Conservation (phyloP, 2,797 vertebrate species). For the Spea hammondii region DNA sequence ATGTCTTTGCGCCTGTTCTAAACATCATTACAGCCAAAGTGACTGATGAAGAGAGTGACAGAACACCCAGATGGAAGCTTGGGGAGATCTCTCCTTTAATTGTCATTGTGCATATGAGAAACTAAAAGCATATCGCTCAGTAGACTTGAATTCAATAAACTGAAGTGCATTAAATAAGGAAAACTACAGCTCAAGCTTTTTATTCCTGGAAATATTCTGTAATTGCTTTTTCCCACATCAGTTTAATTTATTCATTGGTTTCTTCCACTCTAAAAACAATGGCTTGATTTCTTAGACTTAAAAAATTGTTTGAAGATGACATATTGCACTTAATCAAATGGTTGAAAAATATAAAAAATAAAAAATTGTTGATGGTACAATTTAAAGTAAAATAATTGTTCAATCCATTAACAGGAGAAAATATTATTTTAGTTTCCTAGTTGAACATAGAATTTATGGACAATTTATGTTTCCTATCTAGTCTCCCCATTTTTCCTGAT, state of each 20-base stretch:
- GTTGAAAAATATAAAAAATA: neutral
- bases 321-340: neutral
- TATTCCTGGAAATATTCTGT: neutral
- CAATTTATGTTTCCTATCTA: no score
- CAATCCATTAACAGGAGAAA: no score
- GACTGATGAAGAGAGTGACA: neutral
- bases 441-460: no score
- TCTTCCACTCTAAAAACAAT: neutral
- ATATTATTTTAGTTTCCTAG: no score
- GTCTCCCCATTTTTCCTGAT: no score
- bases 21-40: neutral
- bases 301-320: neutral
- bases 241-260: constrained; percentile 5
- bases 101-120: neutral
- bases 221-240: constrained; percentile 2
- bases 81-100: neutral
- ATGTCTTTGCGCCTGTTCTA: no score
- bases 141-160: neutral
- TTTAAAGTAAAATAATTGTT: neutral
- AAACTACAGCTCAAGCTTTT: neutral
- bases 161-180: constrained; percentile 4
- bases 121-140: neutral
- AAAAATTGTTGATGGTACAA: neutral
- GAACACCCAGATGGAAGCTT: neutral
- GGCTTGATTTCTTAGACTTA: neutral